Evolutionary conservation across 2,888 invertebrate species (phyloP).

Genomic region (Cremastinae sp.): DNA sequence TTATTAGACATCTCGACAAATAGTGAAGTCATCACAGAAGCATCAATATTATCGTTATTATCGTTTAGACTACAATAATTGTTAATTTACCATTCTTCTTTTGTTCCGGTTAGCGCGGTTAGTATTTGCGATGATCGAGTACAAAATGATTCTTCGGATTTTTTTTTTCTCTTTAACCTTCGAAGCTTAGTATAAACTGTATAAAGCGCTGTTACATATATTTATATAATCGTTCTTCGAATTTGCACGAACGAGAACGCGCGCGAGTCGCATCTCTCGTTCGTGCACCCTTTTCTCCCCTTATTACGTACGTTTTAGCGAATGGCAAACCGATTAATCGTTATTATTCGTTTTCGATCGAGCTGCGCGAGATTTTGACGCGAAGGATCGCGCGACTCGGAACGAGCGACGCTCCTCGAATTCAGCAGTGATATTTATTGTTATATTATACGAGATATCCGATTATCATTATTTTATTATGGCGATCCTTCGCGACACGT

Average conservation of each 20-base stretch:
- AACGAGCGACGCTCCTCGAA: constrained; percentile 22
- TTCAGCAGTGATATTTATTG: constrained; percentile 28
- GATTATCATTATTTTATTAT: constrained; percentile 35
- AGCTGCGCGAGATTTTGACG: constrained; percentile 28
- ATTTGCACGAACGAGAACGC: constrained; percentile 46
- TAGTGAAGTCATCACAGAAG: constrained; percentile 80
- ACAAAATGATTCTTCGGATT: constrained; percentile 76
- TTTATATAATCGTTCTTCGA: constrained; percentile 53
- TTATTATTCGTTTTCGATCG: constrained; percentile 21
- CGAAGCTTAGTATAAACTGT: constrained; percentile 80
- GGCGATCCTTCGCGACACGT: constrained; percentile 56
- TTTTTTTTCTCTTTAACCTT: constrained; percentile 50
- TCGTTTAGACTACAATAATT: constrained; percentile 75
- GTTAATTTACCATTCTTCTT: constrained; percentile 62
- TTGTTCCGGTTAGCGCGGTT: constrained; percentile 74
- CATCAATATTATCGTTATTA: constrained; percentile 76
- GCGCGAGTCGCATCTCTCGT: constrained; percentile 21
- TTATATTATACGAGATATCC: constrained; percentile 36
- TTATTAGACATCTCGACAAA: constrained; percentile 75
- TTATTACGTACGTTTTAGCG: constrained; percentile 59
- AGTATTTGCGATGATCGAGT: constrained; percentile 78
- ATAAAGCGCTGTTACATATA: constrained; percentile 77
- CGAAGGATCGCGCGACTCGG: constrained; percentile 21
- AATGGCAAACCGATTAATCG: constrained; percentile 56
- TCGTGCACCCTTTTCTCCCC: constrained; percentile 3